Evolutionary conservation across 2,797 vertebrate genomes (phyloP).

Genomic region (Anabas testudineus): DNA sequence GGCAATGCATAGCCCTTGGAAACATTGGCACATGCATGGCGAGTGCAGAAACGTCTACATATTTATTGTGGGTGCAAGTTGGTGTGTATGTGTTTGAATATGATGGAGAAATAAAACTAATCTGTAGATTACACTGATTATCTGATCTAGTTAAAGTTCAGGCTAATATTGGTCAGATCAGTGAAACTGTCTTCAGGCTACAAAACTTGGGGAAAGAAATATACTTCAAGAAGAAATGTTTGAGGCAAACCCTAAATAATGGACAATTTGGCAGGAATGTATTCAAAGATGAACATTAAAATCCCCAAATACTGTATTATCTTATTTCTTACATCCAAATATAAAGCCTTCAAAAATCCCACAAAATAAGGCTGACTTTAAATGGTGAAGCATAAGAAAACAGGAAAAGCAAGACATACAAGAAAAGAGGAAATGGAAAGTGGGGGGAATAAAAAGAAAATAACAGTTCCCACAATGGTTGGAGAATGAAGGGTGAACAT

Average conservation of each 20-base stretch:
- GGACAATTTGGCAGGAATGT: conserved; percentile 28
- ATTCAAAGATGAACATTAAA: conserved; percentile 23
- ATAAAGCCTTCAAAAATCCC: conserved; percentile 14
- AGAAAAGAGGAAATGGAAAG: conserved; percentile 21
- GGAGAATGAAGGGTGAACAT: background rate
- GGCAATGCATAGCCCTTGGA: conserved; percentile 87
- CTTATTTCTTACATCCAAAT: conserved; percentile 5
- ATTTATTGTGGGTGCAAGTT: conserved; percentile 26
- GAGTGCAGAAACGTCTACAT: conserved; percentile 64
- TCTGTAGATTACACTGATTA: conserved; percentile 4
- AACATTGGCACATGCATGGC: conserved; percentile 81
- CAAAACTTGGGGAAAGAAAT: conserved; percentile 7
- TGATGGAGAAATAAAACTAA: conserved; percentile 17
- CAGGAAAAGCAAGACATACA: conserved; percentile 10
- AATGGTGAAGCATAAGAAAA: conserved; percentile 9
- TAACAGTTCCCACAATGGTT: conserved; percentile 22
- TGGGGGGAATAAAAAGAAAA: conserved; percentile 35
- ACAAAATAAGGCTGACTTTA: background rate
- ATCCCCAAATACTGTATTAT: background rate
- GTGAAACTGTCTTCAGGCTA: conserved; percentile 3
- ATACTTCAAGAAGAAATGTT: conserved; percentile 18
- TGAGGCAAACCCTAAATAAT: background rate
- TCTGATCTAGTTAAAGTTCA: conserved; percentile 2
- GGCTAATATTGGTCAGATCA: background rate
- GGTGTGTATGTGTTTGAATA: conserved; percentile 3